These are phyloP conservation scores for Orthosia incerta DNA, from an alignment of 2,888 invertebrate species.

Conservation along the genomic window DNA sequence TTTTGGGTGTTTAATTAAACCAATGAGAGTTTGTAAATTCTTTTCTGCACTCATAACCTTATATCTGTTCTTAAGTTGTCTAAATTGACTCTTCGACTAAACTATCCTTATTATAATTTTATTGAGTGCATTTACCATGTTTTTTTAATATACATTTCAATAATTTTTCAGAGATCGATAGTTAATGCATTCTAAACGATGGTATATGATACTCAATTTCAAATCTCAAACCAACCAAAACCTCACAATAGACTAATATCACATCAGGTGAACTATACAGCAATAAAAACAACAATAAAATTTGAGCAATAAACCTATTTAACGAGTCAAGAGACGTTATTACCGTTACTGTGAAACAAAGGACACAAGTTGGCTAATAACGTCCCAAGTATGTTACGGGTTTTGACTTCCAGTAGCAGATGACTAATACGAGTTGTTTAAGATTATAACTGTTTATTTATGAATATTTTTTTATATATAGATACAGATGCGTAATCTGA, in stretches of 20 bases:
- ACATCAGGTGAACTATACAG: conserved; percentile 42
- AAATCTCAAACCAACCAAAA: not conserved
- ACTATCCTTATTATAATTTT: not conserved
- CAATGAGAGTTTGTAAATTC: not conserved
- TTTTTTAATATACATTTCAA: not conserved
- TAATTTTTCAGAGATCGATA: not conserved
- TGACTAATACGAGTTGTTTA: conserved; percentile 25
- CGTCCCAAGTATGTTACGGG: conserved; percentile 24
- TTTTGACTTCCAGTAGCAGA: conserved; percentile 32
- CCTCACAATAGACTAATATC: conserved; percentile 4
- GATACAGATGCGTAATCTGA: not conserved
- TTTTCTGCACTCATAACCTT: not conserved
- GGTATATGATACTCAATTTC: not conserved
- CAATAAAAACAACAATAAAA: conserved; percentile 60
- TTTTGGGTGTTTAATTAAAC: not conserved
- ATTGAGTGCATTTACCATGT: not conserved
- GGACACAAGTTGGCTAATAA: conserved; percentile 61
- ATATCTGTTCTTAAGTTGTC: not conserved
- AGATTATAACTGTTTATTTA: conserved; percentile 12
- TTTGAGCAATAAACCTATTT: conserved; percentile 55
- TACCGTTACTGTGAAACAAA: conserved; percentile 49
- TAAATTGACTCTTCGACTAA: not conserved
- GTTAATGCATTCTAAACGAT: not conserved
- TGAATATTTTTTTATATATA: conserved; percentile 24
- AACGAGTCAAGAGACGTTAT: conserved; percentile 46